These are phyloP conservation scores for Arothron firmamentum DNA, from an alignment of 2,113 vertebrate species.

Conservation along the genomic window DNA sequence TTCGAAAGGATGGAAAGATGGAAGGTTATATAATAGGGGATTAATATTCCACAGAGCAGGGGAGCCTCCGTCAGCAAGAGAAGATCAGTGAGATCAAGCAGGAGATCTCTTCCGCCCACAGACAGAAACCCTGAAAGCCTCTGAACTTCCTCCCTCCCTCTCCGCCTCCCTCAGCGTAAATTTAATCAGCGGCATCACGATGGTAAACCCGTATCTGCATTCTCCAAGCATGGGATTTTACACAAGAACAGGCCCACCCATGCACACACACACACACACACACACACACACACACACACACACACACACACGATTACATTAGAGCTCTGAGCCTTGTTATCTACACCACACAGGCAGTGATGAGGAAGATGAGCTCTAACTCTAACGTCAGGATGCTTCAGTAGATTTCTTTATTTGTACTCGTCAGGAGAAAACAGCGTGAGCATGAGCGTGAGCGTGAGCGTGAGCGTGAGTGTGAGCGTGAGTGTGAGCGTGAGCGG, in stretches of 20 bases:
- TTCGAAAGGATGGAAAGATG: slow-evolving; percentile 45
- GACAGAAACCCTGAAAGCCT: slow-evolving; percentile 51
- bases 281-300: slow-evolving; percentile 17
- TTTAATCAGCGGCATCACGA: slow-evolving; percentile 65
- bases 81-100: slow-evolving; percentile 67
- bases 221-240: slow-evolving; percentile 53
- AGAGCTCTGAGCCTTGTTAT: slow-evolving; percentile 53
- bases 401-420: neutral
- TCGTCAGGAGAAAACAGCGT: too few species aligned
- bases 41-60: slow-evolving; percentile 69
- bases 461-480: too few species aligned
- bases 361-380: slow-evolving; percentile 24
- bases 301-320: slow-evolving; percentile 11
- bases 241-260: slow-evolving; percentile 32
- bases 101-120: slow-evolving; percentile 64
- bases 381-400: slow-evolving; percentile 39
- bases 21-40: slow-evolving; percentile 66
- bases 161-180: slow-evolving; percentile 26
- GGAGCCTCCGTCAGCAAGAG: slow-evolving; percentile 54
- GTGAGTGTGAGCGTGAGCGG: too few species aligned
- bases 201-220: slow-evolving; percentile 55
- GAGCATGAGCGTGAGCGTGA: too few species aligned
- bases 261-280: slow-evolving; percentile 21
- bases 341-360: slow-evolving; percentile 38
- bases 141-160: slow-evolving; percentile 48